phyloP scores from a whole-genome alignment of 2,888 invertebrate species.

The Sipha maydis region DNA sequence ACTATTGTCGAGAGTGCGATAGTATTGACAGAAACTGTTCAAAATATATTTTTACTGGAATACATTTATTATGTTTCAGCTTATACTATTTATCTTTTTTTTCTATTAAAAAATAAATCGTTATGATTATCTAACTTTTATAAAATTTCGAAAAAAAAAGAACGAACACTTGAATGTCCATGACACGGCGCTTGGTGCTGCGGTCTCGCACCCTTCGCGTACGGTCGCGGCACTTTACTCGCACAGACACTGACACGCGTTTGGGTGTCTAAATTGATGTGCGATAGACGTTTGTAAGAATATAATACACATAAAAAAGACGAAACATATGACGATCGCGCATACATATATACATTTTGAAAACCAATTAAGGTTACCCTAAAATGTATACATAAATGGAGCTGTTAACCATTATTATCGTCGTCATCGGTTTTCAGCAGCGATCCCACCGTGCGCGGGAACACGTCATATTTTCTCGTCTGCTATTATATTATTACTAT shows the following conservation, averaged over 20 bases:
- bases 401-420: not conserved
- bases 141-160: too few species aligned
- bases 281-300: not conserved
- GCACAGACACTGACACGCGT: not conserved
- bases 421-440: not conserved
- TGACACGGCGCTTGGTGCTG: too few species aligned
- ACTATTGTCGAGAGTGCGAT: too few species aligned
- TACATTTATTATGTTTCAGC: too few species aligned
- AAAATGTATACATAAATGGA: not conserved
- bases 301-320: not conserved
- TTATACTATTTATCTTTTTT: too few species aligned
- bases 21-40: too few species aligned
- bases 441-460: not conserved
- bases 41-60: too few species aligned
- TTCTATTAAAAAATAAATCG: too few species aligned
- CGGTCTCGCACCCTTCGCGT: too few species aligned
- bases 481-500: not conserved
- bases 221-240: too few species aligned
- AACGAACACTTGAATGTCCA: too few species aligned
- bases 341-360: not conserved
- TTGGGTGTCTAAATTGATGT: not conserved
- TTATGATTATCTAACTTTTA: too few species aligned
- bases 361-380: conserved; percentile 36
- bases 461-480: not conserved
- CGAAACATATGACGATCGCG: not conserved